These are phyloP conservation scores for Synanthedon formicaeformis DNA, from an alignment of 2,888 invertebrate genomes.

Conservation along the genomic window DNA sequence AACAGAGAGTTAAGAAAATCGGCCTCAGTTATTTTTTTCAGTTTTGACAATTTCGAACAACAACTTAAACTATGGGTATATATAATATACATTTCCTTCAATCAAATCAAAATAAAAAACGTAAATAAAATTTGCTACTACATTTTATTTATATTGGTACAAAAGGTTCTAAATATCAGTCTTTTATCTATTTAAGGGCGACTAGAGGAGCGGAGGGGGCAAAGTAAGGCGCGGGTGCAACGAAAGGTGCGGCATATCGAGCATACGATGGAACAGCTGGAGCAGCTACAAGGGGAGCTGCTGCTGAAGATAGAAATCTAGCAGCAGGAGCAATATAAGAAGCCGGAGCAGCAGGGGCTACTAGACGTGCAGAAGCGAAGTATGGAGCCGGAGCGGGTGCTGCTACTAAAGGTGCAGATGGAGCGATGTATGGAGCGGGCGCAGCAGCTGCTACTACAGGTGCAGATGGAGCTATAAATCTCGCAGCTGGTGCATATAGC, in stretches of 20 bases:
- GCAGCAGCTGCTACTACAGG: constrained; percentile 22
- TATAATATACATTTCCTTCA: too few relatives aligned
- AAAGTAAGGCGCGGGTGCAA: constrained; percentile 21
- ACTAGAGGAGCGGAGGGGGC: constrained; percentile 26
- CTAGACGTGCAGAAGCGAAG: constrained; percentile 19
- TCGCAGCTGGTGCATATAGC: constrained; percentile 23
- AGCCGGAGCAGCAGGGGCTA: constrained; percentile 18
- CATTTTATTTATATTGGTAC: background rate
- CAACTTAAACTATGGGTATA: too few relatives aligned
- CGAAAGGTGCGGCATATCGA: constrained; percentile 14
- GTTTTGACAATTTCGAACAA: too few relatives aligned
- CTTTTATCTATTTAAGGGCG: constrained; percentile 32
- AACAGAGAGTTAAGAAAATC: too few relatives aligned
- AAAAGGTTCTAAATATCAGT: constrained; percentile 19
- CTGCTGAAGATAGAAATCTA: constrained; percentile 5
- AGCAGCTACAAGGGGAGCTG: background rate
- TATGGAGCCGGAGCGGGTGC: background rate
- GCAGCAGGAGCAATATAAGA: background rate
- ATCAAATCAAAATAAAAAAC: background rate
- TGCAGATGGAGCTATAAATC: constrained; percentile 20
- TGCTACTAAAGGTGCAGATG: background rate
- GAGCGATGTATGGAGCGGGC: background rate
- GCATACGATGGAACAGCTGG: constrained; percentile 4
- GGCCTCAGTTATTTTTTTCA: too few relatives aligned
- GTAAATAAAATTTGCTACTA: background rate